These are phyloP conservation scores for Porphyrio hochstetteri DNA, from an alignment of 2,113 vertebrate species.

Conservation along the genomic window DNA sequence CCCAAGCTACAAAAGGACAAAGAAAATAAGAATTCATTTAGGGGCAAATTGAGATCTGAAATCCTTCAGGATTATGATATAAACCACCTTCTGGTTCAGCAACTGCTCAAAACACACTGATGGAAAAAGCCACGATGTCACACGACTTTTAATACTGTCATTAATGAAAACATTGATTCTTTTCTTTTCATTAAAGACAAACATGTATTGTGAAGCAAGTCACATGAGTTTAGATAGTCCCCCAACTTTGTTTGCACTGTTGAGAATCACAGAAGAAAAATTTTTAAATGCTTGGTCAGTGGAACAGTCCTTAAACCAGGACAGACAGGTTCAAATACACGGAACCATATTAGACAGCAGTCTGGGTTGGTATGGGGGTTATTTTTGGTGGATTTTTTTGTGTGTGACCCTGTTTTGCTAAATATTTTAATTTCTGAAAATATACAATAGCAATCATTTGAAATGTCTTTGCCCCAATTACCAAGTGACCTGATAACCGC, in stretches of 20 bases:
- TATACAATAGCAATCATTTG: not conserved
- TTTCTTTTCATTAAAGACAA: not conserved
- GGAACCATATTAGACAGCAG: not conserved
- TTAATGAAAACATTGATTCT: not conserved
- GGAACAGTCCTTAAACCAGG: not conserved
- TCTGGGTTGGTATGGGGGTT: not conserved
- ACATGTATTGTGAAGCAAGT: not conserved
- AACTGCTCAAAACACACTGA: not conserved
- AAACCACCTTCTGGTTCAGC: constrained; percentile 1
- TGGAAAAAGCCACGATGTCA: not conserved
- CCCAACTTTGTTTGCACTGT: not conserved
- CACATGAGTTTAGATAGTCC: not conserved
- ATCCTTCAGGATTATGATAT: not conserved
- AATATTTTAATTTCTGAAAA: constrained; percentile 54
- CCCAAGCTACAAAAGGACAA: not conserved
- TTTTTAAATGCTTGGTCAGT: not conserved
- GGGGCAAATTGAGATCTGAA: not conserved
- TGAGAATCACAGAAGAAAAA: not conserved
- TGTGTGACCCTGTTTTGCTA: not conserved
- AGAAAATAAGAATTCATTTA: not conserved
- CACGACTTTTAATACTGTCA: not conserved
- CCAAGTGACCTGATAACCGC: constrained; percentile 63
- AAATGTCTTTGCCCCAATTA: constrained; percentile 60
- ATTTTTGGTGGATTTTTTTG: not conserved
- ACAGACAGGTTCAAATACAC: not conserved